Base-by-base conservation (phyloP, 2,113 vertebrate species). In the Podarcis cretensis region DNA sequence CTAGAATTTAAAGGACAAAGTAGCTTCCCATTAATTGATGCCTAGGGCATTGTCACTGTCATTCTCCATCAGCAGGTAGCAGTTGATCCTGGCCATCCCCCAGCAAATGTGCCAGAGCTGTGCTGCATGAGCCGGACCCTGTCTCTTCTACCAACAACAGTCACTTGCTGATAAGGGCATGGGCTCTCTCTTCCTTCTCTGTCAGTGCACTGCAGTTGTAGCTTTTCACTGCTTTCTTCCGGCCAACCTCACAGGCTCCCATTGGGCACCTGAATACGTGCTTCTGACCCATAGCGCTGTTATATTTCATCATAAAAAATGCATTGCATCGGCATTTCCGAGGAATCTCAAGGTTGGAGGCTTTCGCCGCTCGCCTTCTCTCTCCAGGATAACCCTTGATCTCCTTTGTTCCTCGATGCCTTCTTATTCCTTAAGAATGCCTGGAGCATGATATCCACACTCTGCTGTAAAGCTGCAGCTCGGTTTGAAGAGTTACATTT, bases 401-500 rank as follows among this genome's bases (percentile, higher is more conserved):
- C 81, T 35, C 6, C 35, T 83, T 76, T 83, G 81, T 83, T 76
- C 65, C 71, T 83, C 37, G 6, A 16, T 75, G 35, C 30, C 4
- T 59, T 89, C 27, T 80, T 84, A 66, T 75, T 85, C 21, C 35
- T 73, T 8, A 84, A 21, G 32, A 85, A 74, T 65, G 76, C 88
- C 84, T 43, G 37, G 68, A 74, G 68, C 48, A 74, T 27, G 40
- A 85, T 65, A 27, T 80, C 68, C 63, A 68, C 71, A 48, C 78
- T 85, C 81, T 13, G n/a, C 57, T 75, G 83, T 48, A n/a, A 75
- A 65, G 54, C 54, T 74, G 37, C 21, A 66, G 35, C 27, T 82
- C 3, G 13, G 69, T 88, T 75, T 88, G 79, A 87, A 87, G 68
- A 82, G 54, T 27, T 89, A 43, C 84, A 75, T 66, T 43, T 85